Conservation (phyloP, 2,797 vertebrate species). For the Numenius phaeopus region DNA sequence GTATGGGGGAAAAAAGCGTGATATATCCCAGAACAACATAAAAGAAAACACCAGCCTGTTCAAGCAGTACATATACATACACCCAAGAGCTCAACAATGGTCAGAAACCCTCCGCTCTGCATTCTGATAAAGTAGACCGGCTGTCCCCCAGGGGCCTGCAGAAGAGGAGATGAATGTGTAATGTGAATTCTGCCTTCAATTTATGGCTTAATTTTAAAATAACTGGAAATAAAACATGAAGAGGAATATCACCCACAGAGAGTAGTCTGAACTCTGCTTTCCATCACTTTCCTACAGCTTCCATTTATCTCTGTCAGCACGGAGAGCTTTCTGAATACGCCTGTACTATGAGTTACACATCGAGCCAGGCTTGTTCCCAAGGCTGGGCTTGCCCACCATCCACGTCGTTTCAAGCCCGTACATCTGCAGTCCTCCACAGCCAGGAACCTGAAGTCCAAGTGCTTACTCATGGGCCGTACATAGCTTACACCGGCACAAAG, state of each 20-base stretch:
- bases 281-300: conserved; percentile 37
- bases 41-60: neutral
- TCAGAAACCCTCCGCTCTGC: neutral
- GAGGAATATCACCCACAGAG: conserved; percentile 23
- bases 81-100: neutral
- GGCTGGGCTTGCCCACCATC: neutral
- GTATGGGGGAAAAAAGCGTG: neutral
- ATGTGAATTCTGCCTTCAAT: conserved; percentile 37
- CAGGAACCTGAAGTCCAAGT: neutral
- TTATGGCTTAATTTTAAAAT: conserved; percentile 64
- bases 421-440: neutral
- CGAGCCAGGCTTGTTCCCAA: neutral
- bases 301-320: conserved; percentile 23
- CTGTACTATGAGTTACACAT: neutral
- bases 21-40: neutral
- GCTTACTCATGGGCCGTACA: neutral
- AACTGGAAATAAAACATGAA: conserved; percentile 65
- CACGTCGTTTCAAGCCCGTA: fast-evolving
- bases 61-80: neutral
- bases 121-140: conserved; percentile 22
- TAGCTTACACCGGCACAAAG: neutral
- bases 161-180: conserved; percentile 2
- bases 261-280: conserved; percentile 21
- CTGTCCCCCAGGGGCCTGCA: neutral
- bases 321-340: neutral